These are phyloP conservation scores for Armadillidium nasatum DNA, from an alignment of 1,140 invertebrate genomes.

Conservation along the genomic window DNA sequence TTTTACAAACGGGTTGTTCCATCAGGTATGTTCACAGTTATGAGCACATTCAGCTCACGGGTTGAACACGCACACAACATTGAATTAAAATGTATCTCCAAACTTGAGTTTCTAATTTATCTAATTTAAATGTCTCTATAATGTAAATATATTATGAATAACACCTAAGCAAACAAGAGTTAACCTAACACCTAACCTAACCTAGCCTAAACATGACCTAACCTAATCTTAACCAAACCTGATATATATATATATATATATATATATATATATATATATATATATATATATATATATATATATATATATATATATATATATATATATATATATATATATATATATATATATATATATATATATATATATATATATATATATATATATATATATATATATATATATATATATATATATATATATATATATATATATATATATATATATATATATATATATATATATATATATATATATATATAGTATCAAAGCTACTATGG, in stretches of 20 bases:
- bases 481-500: too few relatives aligned
- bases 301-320: background rate
- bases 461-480: conserved; percentile 3
- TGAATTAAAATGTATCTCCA: too few relatives aligned
- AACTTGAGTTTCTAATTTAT: too few relatives aligned
- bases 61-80: too few relatives aligned
- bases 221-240: background rate
- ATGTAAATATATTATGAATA: too few relatives aligned
- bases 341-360: too few relatives aligned
- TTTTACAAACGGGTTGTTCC: too few relatives aligned
- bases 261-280: conserved; percentile 17
- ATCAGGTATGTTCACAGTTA: too few relatives aligned
- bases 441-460: conserved; percentile 22
- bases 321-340: background rate
- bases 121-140: too few relatives aligned
- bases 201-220: background rate
- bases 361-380: too few relatives aligned
- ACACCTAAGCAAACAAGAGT: too few relatives aligned
- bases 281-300: conserved; percentile 20
- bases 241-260: background rate
- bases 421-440: conserved; percentile 22
- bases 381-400: conserved; percentile 1
- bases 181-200: conserved; percentile 6
- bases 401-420: conserved; percentile 1
- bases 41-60: too few relatives aligned